Evolutionary conservation across 2,113 vertebrate species (phyloP).

Genomic region (Mola mola): DNA sequence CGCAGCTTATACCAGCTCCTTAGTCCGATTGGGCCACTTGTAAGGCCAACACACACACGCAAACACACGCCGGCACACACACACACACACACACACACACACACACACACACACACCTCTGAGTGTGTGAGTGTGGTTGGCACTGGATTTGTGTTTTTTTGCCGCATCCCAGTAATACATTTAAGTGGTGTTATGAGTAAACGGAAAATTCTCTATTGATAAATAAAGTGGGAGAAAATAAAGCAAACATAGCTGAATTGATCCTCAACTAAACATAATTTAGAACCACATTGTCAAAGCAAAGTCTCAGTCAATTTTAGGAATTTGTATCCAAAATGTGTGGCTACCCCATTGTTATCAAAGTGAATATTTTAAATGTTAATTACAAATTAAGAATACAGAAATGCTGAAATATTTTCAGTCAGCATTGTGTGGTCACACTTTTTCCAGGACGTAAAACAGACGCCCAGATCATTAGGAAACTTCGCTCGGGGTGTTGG

Average conservation of each 20-base stretch:
- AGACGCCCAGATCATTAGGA: constrained; percentile 33
- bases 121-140: not conserved
- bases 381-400: no score
- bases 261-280: not conserved
- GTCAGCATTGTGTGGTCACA: not conserved
- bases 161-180: no score
- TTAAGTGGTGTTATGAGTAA: no score
- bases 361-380: not conserved
- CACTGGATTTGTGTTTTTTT: no score
- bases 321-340: not conserved
- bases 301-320: not conserved
- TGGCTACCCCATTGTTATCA: not conserved
- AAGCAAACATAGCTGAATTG: not conserved
- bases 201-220: not conserved
- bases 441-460: constrained; percentile 18
- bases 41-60: constrained; percentile 16
- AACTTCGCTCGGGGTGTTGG: constrained; percentile 4
- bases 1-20: constrained; percentile 37
- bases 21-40: constrained; percentile 41
- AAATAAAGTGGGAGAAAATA: not conserved
- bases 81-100: constrained; percentile 8
- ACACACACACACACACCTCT: constrained; percentile 12
- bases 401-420: not conserved
- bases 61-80: constrained; percentile 21
- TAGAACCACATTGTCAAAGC: not conserved